Base-by-base conservation (phyloP, 1,140 invertebrate genomes). In the Muscidifurax raptorellus region DNA sequence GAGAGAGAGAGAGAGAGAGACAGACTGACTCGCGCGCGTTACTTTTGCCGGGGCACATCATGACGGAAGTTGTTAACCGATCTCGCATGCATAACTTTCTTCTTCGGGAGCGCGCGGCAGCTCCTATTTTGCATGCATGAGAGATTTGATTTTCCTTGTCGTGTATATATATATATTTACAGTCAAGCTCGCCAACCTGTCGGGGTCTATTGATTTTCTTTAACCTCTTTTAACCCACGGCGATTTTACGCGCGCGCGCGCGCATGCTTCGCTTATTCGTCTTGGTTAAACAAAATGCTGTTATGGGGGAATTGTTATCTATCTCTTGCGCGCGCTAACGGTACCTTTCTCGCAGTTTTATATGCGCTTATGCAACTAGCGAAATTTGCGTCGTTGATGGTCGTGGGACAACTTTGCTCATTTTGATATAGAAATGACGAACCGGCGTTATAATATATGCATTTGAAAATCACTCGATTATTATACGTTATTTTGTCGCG, bases 61-160 rank as follows among this genome's bases (percentile, higher is more conserved):
- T 74, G 77, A 80, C 77, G 83, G 83, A 84, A 84, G 77, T 84
- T 59, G 76, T 84, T 80, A 84, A 80, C 44, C 69, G 75, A 84
- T 84, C 76, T 40, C 64, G 47, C 28, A 36, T 84, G 52, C 77
- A 80, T 84, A 84, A 84, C 76, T 79, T 78, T 69, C 64, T 78
- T 69, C 64, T 67, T 77, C 30, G 44, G 22, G 47, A 74, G 30
- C 64, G 40, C 10, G 64, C 64, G 64, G 64, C 22, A 52, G 64
- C 25, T 52, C 30, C 59, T 86, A 13, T 28, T 77, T 77, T 83
- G 27, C 75, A 78, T 83, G 36, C 75, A 79, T 67, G 75, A 78
- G 44, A 78, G 66, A 79, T 83, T 83, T 78, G 36, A 79, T 78
- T 52, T 74, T 82, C 80, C 80, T 13, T 3, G 47, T 28, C 76